Evolutionary conservation across 2,797 vertebrate species (phyloP).

Genomic region (Picus viridis): DNA sequence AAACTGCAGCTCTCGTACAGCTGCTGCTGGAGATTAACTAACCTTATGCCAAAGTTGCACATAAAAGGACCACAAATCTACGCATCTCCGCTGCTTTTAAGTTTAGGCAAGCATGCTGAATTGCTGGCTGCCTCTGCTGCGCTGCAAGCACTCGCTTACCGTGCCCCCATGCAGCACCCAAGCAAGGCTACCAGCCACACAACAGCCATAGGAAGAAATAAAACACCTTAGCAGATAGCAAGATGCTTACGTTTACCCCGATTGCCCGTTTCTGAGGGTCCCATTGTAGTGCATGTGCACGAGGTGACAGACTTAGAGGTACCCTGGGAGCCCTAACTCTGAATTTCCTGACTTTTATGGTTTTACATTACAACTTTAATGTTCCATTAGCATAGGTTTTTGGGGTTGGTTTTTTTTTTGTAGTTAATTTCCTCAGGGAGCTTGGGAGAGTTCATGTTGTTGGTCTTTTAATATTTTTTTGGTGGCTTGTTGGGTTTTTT

Average conservation of each 20-base stretch:
- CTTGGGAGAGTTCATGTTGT: not conserved
- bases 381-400: constrained; percentile 50
- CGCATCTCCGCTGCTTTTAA: not conserved
- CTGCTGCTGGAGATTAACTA: constrained; percentile 18
- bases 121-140: not conserved
- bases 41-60: not conserved
- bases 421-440: constrained; percentile 67
- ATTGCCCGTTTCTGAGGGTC: not conserved
- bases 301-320: constrained; percentile 57
- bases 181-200: not conserved
- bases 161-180: rapidly evolving
- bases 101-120: not conserved
- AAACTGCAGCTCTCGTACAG: not conserved
- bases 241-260: not conserved
- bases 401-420: not conserved
- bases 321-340: constrained; percentile 57
- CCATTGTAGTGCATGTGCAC: not conserved
- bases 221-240: not conserved
- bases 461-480: not conserved
- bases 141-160: rapidly evolving
- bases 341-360: constrained; percentile 69
- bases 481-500: too few species aligned
- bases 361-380: constrained; percentile 63
- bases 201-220: not conserved
- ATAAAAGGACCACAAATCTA: not conserved